A percentile compares a stretch with the other conserved stretches of the same genome.
These are phyloP conservation scores for Clarias macrocephalus DNA, from an alignment of 2,113 vertebrate genomes.

Conservation along the genomic window DNA sequence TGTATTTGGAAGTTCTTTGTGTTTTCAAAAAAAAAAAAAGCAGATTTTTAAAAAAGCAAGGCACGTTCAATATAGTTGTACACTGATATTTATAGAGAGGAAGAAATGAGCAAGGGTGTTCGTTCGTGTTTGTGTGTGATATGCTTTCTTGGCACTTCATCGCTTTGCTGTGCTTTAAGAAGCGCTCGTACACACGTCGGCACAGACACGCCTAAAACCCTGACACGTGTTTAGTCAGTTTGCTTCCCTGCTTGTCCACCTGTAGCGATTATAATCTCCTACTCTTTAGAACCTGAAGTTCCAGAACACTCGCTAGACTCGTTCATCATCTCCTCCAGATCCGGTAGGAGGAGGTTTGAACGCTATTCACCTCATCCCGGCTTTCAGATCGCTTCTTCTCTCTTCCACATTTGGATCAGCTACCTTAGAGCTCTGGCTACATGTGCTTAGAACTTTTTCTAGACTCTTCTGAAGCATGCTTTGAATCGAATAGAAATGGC, in stretches of 20 bases:
- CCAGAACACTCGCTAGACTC: constrained; percentile 60
- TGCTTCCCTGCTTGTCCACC: constrained; percentile 40
- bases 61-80: constrained; percentile 68
- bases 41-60: constrained; percentile 54
- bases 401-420: constrained; percentile 5
- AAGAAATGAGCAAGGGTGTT: constrained; percentile 43
- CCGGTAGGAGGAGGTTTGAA: constrained; percentile 41
- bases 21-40: constrained; percentile 52
- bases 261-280: constrained; percentile 41
- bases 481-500: constrained; percentile 57
- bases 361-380: constrained; percentile 37
- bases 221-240: constrained; percentile 33
- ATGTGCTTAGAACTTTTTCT: constrained; percentile 41
- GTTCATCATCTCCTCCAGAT: constrained; percentile 41
- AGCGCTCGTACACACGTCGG: constrained; percentile 42
- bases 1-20: constrained; percentile 68
- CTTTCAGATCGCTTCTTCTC: background rate
- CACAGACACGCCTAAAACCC: constrained; percentile 42
- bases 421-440: constrained; percentile 27
- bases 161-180: constrained; percentile 35
- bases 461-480: constrained; percentile 58
- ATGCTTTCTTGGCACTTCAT: constrained; percentile 29
- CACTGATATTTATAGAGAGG: constrained; percentile 66
- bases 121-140: constrained; percentile 35
- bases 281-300: constrained; percentile 65